Base-by-base conservation (phyloP, 2,113 vertebrate genomes). In the Myanophis thanlyinensis region DNA sequence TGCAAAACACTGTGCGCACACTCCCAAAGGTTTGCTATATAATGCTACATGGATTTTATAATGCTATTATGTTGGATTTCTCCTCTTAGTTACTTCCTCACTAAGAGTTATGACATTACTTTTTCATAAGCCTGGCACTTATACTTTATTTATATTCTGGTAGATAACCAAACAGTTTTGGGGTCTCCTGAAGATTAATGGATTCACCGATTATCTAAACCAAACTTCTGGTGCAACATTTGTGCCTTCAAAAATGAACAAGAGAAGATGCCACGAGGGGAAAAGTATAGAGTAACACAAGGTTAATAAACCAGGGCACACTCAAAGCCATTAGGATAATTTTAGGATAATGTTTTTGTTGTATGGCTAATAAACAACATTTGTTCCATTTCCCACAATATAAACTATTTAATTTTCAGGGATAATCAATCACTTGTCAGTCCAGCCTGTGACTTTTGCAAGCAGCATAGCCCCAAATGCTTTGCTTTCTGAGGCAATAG, bases 301-400 rank as follows among this genome's bases (percentile, higher is more conserved):
- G 47, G 3, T 85, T 53, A 91, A 54, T 87, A n/a, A 91, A 62
- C 46, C 47, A 47, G 10, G 13, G 15, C 93, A 12, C 47, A 48
- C n/a, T 22, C 15, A 89, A 4, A 23, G 67, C 0, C 87, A 22
- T 0, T 0, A 91, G 85, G 0, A 0, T 56, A 56, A 51, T 91
- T 94, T 86, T 0, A 92, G 86, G 53, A 94, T 89, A 93, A 22
- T 30, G 49, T 3, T 88, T 46, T 73, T 92, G 25, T 49, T n/a
- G 4, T n/a, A 73, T 67, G 59, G 4, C 25, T 7, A 80, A 46
- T 15, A 80, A 62, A 80, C 4, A 56, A 49, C 80, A 4, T 18
- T 52, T 53, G 46, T 51, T 80, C 9, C n/a, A 52, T 25, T 56
- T 51, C n/a, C 9, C 62, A 12, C 48, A 87, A 40, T 87, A 7